Evolutionary conservation across 2,797 vertebrate species (phyloP).

Genomic region (Malacoctenus gilli): DNA sequence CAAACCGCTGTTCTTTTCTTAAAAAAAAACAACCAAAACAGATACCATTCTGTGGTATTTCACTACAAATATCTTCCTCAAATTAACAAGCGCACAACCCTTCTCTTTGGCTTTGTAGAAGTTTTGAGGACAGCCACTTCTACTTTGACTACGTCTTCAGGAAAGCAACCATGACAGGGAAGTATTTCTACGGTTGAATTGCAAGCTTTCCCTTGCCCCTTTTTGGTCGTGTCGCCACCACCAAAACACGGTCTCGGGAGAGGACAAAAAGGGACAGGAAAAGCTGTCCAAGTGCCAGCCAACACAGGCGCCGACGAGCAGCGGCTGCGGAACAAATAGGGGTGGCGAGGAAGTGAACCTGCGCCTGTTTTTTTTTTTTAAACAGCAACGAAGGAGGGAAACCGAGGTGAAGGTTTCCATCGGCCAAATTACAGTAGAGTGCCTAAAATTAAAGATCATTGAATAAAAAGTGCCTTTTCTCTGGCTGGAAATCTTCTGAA

Average conservation of each 20-base stretch:
- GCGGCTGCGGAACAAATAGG: constrained; percentile 33
- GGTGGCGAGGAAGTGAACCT: constrained; percentile 32
- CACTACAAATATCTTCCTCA: constrained; percentile 69
- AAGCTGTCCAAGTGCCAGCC: constrained; percentile 44
- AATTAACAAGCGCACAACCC: constrained; percentile 70
- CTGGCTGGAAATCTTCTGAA: constrained; percentile 48
- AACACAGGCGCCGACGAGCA: constrained; percentile 54
- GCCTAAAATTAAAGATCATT: constrained; percentile 53
- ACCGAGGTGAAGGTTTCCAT: constrained; percentile 30
- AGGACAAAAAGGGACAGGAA: constrained; percentile 48
- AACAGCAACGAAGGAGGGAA: constrained; percentile 45
- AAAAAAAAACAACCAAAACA: constrained; percentile 29
- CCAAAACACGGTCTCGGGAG: constrained; percentile 27
- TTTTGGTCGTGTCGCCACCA: constrained; percentile 44
- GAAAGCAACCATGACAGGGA: constrained; percentile 46
- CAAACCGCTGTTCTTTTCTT: constrained; percentile 64
- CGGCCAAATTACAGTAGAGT: constrained; percentile 60
- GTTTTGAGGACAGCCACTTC: constrained; percentile 68
- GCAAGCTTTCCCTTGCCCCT: constrained; percentile 46
- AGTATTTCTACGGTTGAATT: constrained; percentile 39
- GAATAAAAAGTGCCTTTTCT: constrained; percentile 72
- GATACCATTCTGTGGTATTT: constrained; percentile 63
- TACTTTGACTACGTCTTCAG: constrained; percentile 47
- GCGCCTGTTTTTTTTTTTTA: too few species aligned
- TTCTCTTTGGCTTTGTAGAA: constrained; percentile 81